Conservation (phyloP, 2,113 vertebrate species). For the Bagarius yarrelli region DNA sequence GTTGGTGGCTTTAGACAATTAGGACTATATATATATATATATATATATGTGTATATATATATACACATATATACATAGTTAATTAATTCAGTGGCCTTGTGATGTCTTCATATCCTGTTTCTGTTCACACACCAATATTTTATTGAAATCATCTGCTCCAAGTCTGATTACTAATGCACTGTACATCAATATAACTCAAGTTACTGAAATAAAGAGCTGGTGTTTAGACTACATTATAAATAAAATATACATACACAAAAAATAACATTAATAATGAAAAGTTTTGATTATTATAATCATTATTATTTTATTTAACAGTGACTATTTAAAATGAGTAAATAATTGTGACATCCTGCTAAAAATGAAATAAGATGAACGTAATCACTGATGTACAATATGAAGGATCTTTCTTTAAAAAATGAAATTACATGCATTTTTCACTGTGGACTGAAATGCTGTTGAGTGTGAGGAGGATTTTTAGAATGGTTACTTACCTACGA, state of each 20-base stretch:
- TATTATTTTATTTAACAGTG: background rate
- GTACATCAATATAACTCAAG: background rate
- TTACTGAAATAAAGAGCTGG: background rate
- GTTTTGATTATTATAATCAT: background rate
- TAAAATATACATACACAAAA: background rate
- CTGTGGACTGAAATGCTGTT: background rate
- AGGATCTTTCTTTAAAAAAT: background rate
- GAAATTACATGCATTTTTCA: too few relatives aligned
- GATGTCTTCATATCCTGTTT: conserved; percentile 13
- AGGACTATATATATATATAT: conserved; percentile 28
- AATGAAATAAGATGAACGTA: background rate
- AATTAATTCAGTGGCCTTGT: conserved; percentile 35
- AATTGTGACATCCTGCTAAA: background rate
- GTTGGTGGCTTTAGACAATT: conserved; percentile 36
- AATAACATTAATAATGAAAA: background rate
- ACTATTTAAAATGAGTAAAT: background rate
- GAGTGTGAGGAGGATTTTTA: background rate
- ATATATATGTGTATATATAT: conserved; percentile 38
- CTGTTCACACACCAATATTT: conserved; percentile 14
- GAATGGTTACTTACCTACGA: conserved; percentile 5
- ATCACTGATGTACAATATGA: too few relatives aligned
- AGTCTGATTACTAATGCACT: conserved; percentile 19
- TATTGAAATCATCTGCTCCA: conserved; percentile 30
- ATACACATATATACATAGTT: conserved; percentile 33
- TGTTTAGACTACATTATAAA: background rate